Conservation (phyloP, 1,140 invertebrate genomes). For the Drosophila murphyi region DNA sequence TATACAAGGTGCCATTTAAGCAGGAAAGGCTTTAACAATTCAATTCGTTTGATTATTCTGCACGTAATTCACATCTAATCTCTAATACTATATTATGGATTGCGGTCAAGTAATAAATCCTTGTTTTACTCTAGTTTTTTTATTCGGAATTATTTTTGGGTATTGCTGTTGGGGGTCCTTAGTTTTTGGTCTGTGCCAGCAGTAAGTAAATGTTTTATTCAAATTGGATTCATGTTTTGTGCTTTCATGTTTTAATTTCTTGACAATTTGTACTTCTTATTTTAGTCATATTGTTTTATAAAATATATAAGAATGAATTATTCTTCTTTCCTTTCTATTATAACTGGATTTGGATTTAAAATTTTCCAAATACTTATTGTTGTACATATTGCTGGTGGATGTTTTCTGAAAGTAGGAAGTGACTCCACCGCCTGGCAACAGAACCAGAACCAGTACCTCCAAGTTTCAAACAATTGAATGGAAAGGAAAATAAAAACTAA, state of each 20-base stretch:
- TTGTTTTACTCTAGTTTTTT: not conserved
- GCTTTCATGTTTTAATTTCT: not conserved
- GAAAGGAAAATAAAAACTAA: constrained; percentile 13
- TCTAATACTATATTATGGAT: constrained; percentile 1
- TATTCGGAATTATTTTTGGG: not conserved
- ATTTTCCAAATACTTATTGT: constrained; percentile 4
- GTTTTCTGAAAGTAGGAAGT: not conserved
- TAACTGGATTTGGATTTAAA: not conserved
- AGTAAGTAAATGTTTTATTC: not conserved
- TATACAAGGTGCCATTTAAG: not conserved
- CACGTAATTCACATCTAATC: not conserved
- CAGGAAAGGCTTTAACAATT: constrained; percentile 21
- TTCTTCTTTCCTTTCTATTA: too few species aligned
- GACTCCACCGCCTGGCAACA: not conserved
- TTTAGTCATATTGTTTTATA: not conserved
- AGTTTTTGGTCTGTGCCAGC: too few species aligned
- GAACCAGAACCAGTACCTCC: not conserved
- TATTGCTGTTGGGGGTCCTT: too few species aligned
- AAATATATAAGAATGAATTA: too few species aligned
- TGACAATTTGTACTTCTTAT: not conserved
- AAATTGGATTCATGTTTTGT: not conserved
- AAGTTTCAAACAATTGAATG: constrained; percentile 14
- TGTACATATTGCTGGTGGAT: constrained; percentile 1
- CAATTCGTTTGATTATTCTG: constrained; percentile 3
- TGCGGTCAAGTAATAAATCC: constrained; percentile 14